A percentile compares a stretch with the other conserved stretches of the same genome.
Evolutionary conservation across 2,888 invertebrate genomes (phyloP).

Genomic region (Scaptomyza reducta): DNA sequence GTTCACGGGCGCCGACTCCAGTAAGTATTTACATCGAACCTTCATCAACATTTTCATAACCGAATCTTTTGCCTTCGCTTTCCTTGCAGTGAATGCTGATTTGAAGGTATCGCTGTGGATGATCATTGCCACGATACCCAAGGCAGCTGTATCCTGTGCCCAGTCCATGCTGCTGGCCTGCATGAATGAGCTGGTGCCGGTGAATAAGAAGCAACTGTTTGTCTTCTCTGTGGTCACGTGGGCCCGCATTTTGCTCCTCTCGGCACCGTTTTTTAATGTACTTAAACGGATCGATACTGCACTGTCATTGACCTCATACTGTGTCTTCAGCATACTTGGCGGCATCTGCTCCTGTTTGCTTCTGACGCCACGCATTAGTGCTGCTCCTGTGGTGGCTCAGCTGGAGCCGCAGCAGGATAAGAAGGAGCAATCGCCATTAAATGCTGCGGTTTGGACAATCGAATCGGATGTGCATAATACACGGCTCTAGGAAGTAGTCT

Average conservation of each 20-base stretch:
- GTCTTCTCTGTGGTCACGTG: conserved; percentile 84
- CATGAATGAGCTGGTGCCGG: conserved; percentile 83
- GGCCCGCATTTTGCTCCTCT: conserved; percentile 83
- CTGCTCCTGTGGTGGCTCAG: conserved; percentile 39
- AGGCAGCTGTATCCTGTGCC: conserved; percentile 83
- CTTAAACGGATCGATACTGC: conserved; percentile 81
- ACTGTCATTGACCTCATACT: conserved; percentile 81
- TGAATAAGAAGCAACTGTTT: conserved; percentile 81
- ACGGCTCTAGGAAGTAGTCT: conserved; percentile 40
- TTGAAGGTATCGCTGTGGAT: conserved; percentile 82
- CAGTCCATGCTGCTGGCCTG: conserved; percentile 84
- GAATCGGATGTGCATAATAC: conserved; percentile 75
- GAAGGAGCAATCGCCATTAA: conserved; percentile 69
- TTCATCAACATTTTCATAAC: background rate
- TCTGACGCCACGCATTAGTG: conserved; percentile 67
- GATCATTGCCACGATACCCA: conserved; percentile 83
- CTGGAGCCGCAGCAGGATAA: conserved; percentile 41
- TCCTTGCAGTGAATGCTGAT: conserved; percentile 74
- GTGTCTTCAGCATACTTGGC: conserved; percentile 80
- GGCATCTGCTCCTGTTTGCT: conserved; percentile 82
- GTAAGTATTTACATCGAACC: conserved; percentile 63
- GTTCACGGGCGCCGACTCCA: conserved; percentile 72
- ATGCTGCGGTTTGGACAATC: conserved; percentile 72
- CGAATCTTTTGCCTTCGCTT: too few relatives aligned
- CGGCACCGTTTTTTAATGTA: conserved; percentile 84